Conservation (phyloP, 2,888 invertebrate species). For the Hymenopus coronatus region DNA sequence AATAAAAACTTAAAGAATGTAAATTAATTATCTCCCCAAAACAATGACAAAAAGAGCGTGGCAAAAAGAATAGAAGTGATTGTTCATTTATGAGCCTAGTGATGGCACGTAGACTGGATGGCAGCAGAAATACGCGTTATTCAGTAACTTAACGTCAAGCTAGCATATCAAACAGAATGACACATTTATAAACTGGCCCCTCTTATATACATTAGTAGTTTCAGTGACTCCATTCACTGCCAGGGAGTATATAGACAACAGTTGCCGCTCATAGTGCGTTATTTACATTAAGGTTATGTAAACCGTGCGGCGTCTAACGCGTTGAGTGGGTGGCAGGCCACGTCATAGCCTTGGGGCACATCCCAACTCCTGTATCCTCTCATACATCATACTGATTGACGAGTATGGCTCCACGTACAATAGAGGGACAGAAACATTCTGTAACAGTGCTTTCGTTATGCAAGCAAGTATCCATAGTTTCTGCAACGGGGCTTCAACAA, state of each 20-base stretch:
- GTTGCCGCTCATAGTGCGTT: neutral
- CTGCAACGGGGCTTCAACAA: neutral
- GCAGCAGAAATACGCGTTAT: neutral
- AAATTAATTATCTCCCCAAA: too few relatives aligned
- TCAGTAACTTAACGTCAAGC: slow-evolving; percentile 13
- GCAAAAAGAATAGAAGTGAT: neutral
- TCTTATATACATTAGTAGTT: slow-evolving; percentile 13
- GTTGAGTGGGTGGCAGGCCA: neutral
- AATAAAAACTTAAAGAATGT: too few relatives aligned
- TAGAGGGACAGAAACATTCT: neutral
- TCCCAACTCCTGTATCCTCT: neutral
- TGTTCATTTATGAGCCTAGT: neutral
- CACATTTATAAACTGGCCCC: slow-evolving; percentile 21
- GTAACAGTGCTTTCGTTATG: neutral
- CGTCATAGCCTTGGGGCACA: neutral
- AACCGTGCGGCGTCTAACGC: neutral
- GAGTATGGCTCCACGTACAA: neutral
- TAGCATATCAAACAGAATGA: slow-evolving; percentile 16
- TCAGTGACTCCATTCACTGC: slow-evolving; percentile 2
- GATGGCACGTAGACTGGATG: neutral
- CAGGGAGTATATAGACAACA: neutral
- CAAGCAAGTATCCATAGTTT: neutral
- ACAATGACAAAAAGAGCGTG: neutral
- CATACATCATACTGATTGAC: neutral
- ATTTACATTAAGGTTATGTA: slow-evolving; percentile 5